Evolutionary conservation across 2,888 invertebrate species (phyloP).

Genomic region (Liopterus haemorrhoidalis): DNA sequence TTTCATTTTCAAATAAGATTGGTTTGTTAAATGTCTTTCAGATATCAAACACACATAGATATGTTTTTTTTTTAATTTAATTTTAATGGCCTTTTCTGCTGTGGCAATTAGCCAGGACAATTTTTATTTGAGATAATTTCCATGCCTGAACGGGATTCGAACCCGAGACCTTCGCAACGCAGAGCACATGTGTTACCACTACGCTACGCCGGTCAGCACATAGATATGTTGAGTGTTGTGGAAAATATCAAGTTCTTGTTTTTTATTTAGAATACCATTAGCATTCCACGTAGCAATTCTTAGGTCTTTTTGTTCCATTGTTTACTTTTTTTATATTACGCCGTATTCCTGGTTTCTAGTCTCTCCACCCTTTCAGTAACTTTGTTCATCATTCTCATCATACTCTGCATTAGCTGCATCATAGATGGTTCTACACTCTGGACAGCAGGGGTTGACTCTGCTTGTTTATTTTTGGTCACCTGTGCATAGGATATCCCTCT

Average conservation of each 20-base stretch:
- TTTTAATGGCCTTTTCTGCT: too few relatives aligned
- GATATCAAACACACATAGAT: constrained; percentile 20
- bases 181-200: too few relatives aligned
- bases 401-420: constrained; percentile 14
- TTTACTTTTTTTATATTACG: not conserved
- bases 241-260: constrained; percentile 18
- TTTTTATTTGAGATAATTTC: too few relatives aligned
- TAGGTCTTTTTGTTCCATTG: constrained; percentile 16
- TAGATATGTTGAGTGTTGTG: constrained; percentile 19
- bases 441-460: too few relatives aligned
- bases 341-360: constrained; percentile 16
- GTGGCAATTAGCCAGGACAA: too few relatives aligned
- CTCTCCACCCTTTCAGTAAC: constrained; percentile 18
- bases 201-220: too few relatives aligned
- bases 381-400: constrained; percentile 12
- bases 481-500: not conserved
- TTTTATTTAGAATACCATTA: constrained; percentile 20
- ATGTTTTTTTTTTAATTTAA: too few relatives aligned
- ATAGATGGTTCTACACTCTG: constrained; percentile 6
- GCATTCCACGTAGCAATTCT: constrained; percentile 20
- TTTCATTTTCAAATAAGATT: constrained; percentile 20
- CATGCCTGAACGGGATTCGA: too few relatives aligned
- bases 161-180: too few relatives aligned
- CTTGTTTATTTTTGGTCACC: not conserved
- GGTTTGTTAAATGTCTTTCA: constrained; percentile 18